A percentile compares a stretch with the other conserved stretches of the same genome.
These are phyloP conservation scores for Cheilosia impressa DNA, from an alignment of 2,888 invertebrate genomes.

Conservation along the genomic window DNA sequence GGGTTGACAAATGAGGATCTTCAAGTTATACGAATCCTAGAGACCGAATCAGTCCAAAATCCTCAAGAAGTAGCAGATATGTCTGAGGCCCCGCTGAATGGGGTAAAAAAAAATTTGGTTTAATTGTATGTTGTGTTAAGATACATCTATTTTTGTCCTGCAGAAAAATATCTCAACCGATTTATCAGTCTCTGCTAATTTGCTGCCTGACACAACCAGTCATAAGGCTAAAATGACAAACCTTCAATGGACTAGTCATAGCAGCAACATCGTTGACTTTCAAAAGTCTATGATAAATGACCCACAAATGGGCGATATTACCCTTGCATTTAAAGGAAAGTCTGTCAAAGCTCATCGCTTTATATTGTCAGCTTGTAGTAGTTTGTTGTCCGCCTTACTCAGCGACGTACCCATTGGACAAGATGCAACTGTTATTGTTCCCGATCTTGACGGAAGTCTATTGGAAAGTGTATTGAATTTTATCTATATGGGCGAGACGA, in stretches of 20 bases:
- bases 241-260: constrained; percentile 82
- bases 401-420: constrained; percentile 79
- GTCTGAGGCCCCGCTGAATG: background rate
- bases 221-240: constrained; percentile 77
- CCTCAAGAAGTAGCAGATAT: background rate
- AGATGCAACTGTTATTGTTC: constrained; percentile 81
- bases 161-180: background rate
- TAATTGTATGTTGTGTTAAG: background rate
- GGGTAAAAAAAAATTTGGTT: background rate
- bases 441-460: constrained; percentile 81
- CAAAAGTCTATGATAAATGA: constrained; percentile 80
- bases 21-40: background rate
- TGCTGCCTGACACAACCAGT: constrained; percentile 18
- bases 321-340: constrained; percentile 79
- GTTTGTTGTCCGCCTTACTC: constrained; percentile 80
- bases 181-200: background rate
- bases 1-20: constrained; percentile 5
- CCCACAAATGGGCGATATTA: constrained; percentile 80
- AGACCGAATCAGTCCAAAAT: background rate
- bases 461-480: constrained; percentile 81
- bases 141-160: background rate
- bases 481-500: constrained; percentile 82
- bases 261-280: constrained; percentile 81
- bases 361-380: constrained; percentile 81
- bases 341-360: constrained; percentile 81